A percentile compares a stretch with the other conserved stretches of the same genome.
Evolutionary conservation across 2,113 vertebrate species (phyloP).

Genomic region (Garra rufa): DNA sequence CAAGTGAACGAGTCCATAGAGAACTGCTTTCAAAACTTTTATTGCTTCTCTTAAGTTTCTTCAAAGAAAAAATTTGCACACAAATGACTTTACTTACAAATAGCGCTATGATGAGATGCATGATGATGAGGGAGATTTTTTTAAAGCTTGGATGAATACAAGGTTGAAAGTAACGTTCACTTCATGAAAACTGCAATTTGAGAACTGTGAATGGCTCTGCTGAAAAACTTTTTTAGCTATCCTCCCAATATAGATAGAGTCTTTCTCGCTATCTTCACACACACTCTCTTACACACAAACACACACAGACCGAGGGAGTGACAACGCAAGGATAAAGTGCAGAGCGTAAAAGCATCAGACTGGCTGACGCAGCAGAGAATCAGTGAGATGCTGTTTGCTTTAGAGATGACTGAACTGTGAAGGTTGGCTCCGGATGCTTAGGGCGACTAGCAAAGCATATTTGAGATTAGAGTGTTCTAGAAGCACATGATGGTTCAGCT

Average conservation of each 20-base stretch:
- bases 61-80: slow-evolving; percentile 49
- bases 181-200: slow-evolving; percentile 11
- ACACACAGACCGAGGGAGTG: background rate
- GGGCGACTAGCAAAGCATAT: slow-evolving; percentile 15
- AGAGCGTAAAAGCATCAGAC: slow-evolving; percentile 36
- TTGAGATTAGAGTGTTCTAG: slow-evolving; percentile 3
- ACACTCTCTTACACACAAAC: slow-evolving; percentile 14
- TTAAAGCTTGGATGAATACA: slow-evolving; percentile 11
- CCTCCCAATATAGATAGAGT: slow-evolving; percentile 7
- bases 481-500: slow-evolving; percentile 35
- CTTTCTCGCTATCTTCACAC: background rate
- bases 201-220: slow-evolving; percentile 13
- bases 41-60: slow-evolving; percentile 61
- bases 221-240: slow-evolving; percentile 3
- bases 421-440: slow-evolving; percentile 17
- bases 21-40: slow-evolving; percentile 63
- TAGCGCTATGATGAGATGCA: slow-evolving; percentile 36
- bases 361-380: slow-evolving; percentile 50
- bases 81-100: slow-evolving; percentile 49
- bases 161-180: background rate
- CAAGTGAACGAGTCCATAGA: slow-evolving; percentile 35
- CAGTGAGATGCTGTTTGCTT: slow-evolving; percentile 38
- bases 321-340: slow-evolving; percentile 44
- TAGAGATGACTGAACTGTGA: slow-evolving; percentile 8
- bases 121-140: slow-evolving; percentile 10